These are phyloP conservation scores for Dolichopus griseipennis DNA, from an alignment of 2,888 invertebrate species.

Conservation along the genomic window DNA sequence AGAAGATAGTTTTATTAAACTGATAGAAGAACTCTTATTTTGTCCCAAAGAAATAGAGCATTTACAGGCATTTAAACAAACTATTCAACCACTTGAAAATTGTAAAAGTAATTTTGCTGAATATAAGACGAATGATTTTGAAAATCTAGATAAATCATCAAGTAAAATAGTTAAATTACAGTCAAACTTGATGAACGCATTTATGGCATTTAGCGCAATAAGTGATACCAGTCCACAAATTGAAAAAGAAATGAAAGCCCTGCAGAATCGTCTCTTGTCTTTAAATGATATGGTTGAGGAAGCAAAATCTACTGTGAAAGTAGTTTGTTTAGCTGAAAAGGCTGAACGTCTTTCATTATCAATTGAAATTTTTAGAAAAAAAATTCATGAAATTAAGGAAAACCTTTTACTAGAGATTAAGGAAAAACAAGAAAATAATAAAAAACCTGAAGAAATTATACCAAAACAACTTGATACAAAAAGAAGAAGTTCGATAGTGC, in stretches of 20 bases:
- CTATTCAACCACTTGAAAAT: slow-evolving; percentile 8
- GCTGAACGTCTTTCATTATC: not conserved
- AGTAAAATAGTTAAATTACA: slow-evolving; percentile 32
- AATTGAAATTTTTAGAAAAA: not conserved
- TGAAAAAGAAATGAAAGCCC: slow-evolving; percentile 26
- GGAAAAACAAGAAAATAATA: too few relatives aligned
- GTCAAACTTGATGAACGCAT: slow-evolving; percentile 34
- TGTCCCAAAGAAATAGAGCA: not conserved
- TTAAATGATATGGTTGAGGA: slow-evolving; percentile 38
- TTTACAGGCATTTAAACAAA: not conserved
- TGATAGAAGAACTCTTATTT: not conserved
- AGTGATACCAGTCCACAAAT: slow-evolving; percentile 27
- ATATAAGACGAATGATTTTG: not conserved
- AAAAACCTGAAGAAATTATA: not conserved
- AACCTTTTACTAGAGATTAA: not conserved
- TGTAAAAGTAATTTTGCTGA: slow-evolving; percentile 3
- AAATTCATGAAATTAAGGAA: not conserved
- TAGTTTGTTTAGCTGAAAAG: not conserved
- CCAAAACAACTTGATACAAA: not conserved
- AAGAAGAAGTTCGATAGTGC: not conserved
- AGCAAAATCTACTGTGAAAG: not conserved
- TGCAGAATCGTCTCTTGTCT: slow-evolving; percentile 31
- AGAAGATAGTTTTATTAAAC: not conserved
- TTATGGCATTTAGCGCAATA: slow-evolving; percentile 33
- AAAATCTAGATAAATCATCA: slow-evolving; percentile 31